Base-by-base conservation (phyloP, 2,797 vertebrate genomes). In the Crenichthys baileyi region DNA sequence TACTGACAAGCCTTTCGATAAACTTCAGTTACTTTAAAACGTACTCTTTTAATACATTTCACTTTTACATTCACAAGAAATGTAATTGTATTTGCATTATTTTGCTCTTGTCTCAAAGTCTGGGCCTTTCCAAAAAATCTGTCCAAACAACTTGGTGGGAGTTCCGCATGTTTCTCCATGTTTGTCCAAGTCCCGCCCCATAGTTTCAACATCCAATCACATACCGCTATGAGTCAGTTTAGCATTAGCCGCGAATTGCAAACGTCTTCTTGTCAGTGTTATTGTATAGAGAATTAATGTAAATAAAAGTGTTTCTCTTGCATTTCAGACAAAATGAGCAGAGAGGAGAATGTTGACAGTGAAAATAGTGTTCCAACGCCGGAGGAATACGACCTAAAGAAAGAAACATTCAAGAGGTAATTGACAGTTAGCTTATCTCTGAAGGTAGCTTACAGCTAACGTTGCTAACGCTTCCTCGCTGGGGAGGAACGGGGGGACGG, bases 401-500 rank as follows among this genome's bases (percentile, higher is more conserved):
- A 83, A 77, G 78, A 50, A 77, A 61, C 65, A 0, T 18, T 63
- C 48, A 89, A 71, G 77, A 89, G 93, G 94, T 95, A 83, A 60
- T 1, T 26, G 2, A 29, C 20, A 13, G 24, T n/a, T 77, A 76
- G 39, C 56, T 60, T 85, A 82, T 51, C 71, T 46, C 2, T 7
- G 7, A 29, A n/a, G 4, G 9, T 70, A 20, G 4, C 50, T n/a
- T 50, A 8, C 22, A 2, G 53, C 50, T 41, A 68, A 51, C 39
- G 16, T 24, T 50, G 71, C 44, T 76, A 73, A 36, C 5, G 53
- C 53, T 55, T 22, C 22, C 20, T 55, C 46, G 5, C 6, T 6
- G 53, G 20, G 6, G 6, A 24, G 15, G 13, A 9, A 50, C 13
- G 3, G 48, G 44, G 41, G 48, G 48, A 50, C 2, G 48, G 48